Conservation (phyloP, 2,113 vertebrate species). For the Nicator chloris region DNA sequence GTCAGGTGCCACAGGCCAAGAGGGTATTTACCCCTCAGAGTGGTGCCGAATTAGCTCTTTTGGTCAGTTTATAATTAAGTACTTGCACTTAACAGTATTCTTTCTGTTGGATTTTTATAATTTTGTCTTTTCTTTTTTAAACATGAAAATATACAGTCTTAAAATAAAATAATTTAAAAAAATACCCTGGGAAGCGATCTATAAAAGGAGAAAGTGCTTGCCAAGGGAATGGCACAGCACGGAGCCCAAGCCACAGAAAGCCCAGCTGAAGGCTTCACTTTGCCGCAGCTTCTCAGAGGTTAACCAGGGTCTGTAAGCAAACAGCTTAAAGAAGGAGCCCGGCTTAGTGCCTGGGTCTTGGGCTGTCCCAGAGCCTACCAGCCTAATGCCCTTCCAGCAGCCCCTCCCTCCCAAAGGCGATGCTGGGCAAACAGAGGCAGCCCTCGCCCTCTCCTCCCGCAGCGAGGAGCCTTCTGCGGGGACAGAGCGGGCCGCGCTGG, state of each 20-base stretch:
- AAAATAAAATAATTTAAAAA: not conserved
- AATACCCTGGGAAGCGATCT: not conserved
- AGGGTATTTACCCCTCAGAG: not conserved
- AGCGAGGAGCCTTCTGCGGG: not conserved
- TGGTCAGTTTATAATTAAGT: slow-evolving; percentile 19
- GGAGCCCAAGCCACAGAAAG: not conserved
- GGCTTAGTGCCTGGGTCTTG: slow-evolving; percentile 30
- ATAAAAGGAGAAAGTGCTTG: slow-evolving; percentile 11
- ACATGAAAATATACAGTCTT: slow-evolving; percentile 18
- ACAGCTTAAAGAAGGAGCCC: slow-evolving; percentile 53
- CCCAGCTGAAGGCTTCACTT: not conserved
- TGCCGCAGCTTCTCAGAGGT: slow-evolving; percentile 34
- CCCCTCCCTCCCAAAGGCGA: slow-evolving; percentile 25
- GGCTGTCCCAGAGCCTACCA: not conserved
- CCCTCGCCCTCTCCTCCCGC: not conserved
- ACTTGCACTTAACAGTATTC: slow-evolving; percentile 2
- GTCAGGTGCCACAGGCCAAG: not conserved
- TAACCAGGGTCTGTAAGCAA: slow-evolving; percentile 54
- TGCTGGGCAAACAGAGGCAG: not conserved
- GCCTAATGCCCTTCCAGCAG: slow-evolving; percentile 12
- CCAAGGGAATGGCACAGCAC: not conserved
- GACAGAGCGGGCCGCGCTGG: not conserved
- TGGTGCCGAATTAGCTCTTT: not conserved
- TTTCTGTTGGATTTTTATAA: slow-evolving; percentile 49
- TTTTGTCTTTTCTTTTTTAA: slow-evolving; percentile 12